Evolutionary conservation across 2,888 invertebrate species (phyloP).

Genomic region (Melieria crassipennis): DNA sequence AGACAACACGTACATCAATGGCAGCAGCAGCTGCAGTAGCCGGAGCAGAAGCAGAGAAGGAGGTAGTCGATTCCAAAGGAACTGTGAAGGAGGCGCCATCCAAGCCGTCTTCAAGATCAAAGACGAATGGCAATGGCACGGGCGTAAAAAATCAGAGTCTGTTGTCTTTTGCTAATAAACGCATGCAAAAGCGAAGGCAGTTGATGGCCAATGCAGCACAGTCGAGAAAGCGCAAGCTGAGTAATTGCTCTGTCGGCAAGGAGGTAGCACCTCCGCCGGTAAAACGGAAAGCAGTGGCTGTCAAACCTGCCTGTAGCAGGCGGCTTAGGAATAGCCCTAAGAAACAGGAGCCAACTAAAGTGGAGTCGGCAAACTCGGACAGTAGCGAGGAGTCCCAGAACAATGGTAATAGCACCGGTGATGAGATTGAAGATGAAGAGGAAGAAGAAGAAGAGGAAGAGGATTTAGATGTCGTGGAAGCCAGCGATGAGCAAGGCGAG

Average conservation of each 20-base stretch:
- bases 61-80: conserved; percentile 9
- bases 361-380: not conserved
- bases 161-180: conserved; percentile 36
- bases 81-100: not conserved
- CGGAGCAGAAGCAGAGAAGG: conserved; percentile 12
- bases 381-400: conserved; percentile 31
- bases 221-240: conserved; percentile 28
- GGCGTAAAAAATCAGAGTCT: conserved; percentile 45
- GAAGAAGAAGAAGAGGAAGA: conserved; percentile 6
- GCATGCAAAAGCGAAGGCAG: conserved; percentile 37
- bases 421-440: conserved; percentile 9
- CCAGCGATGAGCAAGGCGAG: conserved; percentile 27
- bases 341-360: not conserved
- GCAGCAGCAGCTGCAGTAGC: conserved; percentile 51
- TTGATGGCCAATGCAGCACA: conserved; percentile 29
- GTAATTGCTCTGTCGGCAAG: conserved; percentile 19
- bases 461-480: conserved; percentile 20
- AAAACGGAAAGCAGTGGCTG: conserved; percentile 14
- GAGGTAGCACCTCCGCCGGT: not conserved
- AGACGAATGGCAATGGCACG: conserved; percentile 3
- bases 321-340: conserved; percentile 15
- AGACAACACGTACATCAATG: conserved; percentile 60
- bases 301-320: not conserved
- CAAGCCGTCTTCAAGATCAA: not conserved
- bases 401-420: conserved; percentile 9